Conservation (phyloP, 2,797 vertebrate genomes). For the Enteromius viviparus region DNA sequence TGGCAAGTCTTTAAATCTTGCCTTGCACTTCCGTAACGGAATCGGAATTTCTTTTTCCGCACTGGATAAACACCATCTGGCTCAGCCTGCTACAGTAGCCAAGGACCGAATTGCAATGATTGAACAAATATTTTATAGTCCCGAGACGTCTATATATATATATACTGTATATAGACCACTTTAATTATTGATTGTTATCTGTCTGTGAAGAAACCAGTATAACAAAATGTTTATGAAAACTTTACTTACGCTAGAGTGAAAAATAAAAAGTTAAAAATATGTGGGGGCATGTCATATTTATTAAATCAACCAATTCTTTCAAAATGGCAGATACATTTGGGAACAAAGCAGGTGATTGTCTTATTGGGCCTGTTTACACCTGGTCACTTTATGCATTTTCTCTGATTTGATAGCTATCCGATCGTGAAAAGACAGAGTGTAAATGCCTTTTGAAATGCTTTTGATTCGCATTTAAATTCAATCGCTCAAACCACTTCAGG, state of each 20-base stretch:
- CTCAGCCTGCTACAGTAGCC: background rate
- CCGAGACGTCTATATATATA: too few relatives aligned
- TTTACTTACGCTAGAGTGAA: background rate
- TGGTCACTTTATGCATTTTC: too few relatives aligned
- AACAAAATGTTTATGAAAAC: background rate
- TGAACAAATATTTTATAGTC: background rate
- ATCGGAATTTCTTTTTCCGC: background rate
- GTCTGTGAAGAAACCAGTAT: background rate
- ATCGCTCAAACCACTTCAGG: too few relatives aligned
- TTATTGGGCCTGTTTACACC: too few relatives aligned
- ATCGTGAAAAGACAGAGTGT: too few relatives aligned
- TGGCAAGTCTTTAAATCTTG: background rate
- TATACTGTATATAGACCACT: background rate
- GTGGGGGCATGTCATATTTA: background rate
- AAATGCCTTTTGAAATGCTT: too few relatives aligned
- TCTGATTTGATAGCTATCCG: too few relatives aligned
- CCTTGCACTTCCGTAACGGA: background rate
- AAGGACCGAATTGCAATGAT: background rate
- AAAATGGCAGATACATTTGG: too few relatives aligned
- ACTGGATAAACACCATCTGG: background rate
- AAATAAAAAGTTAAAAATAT: too few relatives aligned
- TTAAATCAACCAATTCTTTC: too few relatives aligned
- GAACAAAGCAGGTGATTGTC: too few relatives aligned
- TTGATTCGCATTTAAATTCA: too few relatives aligned
- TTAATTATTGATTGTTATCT: background rate